Evolutionary conservation across 92 coral and sea anemone genomes (phyloP), one percentile per base, ranked within the genome.

Genomic region (Desmophyllum pertusum): DNA sequence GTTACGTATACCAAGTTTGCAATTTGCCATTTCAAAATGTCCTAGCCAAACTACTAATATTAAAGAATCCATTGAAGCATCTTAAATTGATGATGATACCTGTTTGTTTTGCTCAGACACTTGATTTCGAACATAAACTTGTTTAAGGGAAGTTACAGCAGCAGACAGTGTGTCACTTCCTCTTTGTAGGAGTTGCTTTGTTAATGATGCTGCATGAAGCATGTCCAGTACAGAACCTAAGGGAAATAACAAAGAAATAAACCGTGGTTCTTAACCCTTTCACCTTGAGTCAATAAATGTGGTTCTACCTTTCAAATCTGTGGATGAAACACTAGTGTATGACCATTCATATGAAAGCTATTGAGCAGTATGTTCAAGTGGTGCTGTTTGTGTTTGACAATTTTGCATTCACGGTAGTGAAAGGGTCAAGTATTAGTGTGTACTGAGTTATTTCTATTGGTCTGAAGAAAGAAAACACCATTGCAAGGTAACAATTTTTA

Each of bases 121-220:
- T 68, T 88, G 94, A 83, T 80, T 92, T 65, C 94, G 88, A 66
- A 87, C 97, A 74, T 97, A 92, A 77, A 92, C 93, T 81, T 97
- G 98, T 61, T 81, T 83, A 30, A 97, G 81, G n/a, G 99, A 89
- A 36, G 91, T 92, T 38, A 36, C 30, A 52, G 91, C 31, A 36
- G 98, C 92, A 52, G 74, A 78, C 18, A 38, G 18, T 30, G 82
- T 37, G 48, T 86, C 90, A 41, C 46, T 45, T 66, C 99, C 99
- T 64, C 99, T 86, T 51, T 83, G 90, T 74, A 85, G 42, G 41
- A 97, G 91, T 52, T 94, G 84, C 19, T 59, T 81, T 39, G 85
- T 81, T 75, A 97, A 81, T n/a, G 95, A 72, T 3, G 95, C 93
- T 45, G 94, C 91, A 57, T 91, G 99, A 14, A 94, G 84, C 29